phyloP scores from a whole-genome alignment of 2,113 vertebrate species.

The Eulemur rufifrons region DNA sequence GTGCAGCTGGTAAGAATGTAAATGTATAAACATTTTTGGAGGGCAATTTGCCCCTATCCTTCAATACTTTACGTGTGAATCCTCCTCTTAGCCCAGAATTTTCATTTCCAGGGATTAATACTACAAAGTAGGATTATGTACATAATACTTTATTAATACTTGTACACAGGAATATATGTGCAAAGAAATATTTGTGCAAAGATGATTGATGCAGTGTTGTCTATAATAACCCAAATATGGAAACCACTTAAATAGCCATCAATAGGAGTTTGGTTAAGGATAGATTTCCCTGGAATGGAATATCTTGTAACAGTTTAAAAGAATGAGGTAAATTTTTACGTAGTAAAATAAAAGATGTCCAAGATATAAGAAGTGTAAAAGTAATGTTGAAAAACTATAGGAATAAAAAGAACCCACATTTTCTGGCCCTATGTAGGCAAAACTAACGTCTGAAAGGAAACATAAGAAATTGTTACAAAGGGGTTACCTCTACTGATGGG shows the following conservation, averaged over 20 bases:
- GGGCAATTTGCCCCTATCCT: background rate
- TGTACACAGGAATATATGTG: background rate
- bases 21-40: background rate
- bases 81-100: background rate
- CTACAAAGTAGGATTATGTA: background rate
- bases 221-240: background rate
- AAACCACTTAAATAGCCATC: background rate
- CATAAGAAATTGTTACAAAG: background rate
- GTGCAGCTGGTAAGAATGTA: background rate
- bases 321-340: background rate
- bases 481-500: background rate
- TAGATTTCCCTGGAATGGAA: background rate
- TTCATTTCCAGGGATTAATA: constrained; percentile 1
- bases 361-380: background rate
- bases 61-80: background rate
- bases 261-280: background rate
- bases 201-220: background rate
- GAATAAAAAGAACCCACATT: background rate
- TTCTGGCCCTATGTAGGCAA: background rate
- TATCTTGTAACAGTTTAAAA: background rate
- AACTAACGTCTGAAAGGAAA: background rate
- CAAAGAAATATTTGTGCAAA: background rate
- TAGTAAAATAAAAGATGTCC: background rate
- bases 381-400: background rate
- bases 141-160: constrained; percentile 6